Evolutionary conservation across 2,888 invertebrate genomes (phyloP).

Genomic region (Lottia gigantea): DNA sequence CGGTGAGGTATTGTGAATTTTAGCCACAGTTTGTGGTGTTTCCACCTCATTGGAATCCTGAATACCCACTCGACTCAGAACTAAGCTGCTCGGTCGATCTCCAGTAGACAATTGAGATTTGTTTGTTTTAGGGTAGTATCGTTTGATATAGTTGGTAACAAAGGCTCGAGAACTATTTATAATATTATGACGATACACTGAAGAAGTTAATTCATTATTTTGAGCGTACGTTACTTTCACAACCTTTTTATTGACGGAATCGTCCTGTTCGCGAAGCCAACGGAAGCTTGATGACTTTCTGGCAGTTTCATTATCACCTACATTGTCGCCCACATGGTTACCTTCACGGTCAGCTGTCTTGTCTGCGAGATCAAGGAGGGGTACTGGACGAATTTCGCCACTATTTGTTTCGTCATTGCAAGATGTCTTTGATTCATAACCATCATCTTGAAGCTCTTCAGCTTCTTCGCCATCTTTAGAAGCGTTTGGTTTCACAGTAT

Average conservation of each 20-base stretch:
- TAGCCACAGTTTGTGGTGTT: background rate
- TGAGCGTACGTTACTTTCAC: conserved; percentile 17
- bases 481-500: conserved; percentile 3
- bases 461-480: conserved; percentile 8
- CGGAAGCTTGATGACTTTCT: background rate
- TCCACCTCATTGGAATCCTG: background rate
- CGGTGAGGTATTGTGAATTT: background rate
- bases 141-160: background rate
- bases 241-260: conserved; percentile 8
- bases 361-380: conserved; percentile 1
- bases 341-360: conserved; percentile 15
- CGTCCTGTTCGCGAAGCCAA: conserved; percentile 16
- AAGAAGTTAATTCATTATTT: background rate
- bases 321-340: background rate
- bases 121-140: background rate
- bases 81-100: background rate
- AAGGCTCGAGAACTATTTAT: conserved; percentile 1
- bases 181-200: background rate
- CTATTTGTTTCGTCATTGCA: conserved; percentile 14
- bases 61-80: background rate
- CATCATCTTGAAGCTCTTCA: conserved; percentile 26
- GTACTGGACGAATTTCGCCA: conserved; percentile 15
- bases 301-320: background rate
- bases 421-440: conserved; percentile 26
- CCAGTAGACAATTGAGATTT: background rate